These are phyloP conservation scores for Pseudocheirus occidentalis DNA, from an alignment of 2,797 vertebrate species.

Conservation along the genomic window DNA sequence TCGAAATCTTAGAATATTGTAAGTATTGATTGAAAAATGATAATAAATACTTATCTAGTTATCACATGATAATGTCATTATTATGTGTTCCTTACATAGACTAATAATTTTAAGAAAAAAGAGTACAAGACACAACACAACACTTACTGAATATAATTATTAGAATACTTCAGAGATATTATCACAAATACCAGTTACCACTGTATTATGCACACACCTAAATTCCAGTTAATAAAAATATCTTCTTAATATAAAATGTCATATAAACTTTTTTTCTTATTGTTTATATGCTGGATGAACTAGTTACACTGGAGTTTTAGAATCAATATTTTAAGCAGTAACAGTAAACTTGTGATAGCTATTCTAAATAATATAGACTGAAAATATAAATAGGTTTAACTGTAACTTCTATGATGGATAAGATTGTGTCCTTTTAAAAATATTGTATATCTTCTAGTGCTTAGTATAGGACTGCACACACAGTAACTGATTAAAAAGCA, in stretches of 20 bases:
- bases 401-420: background rate
- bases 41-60: background rate
- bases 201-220: background rate
- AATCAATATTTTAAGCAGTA: background rate
- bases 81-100: background rate
- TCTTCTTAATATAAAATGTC: background rate
- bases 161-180: constrained; percentile 22
- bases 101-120: background rate
- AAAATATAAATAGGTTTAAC: constrained; percentile 28
- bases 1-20: constrained; percentile 26
- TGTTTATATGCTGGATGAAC: constrained; percentile 7
- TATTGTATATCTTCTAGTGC: background rate
- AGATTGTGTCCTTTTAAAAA: background rate
- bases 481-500: background rate
- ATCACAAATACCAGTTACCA: background rate
- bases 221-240: constrained; percentile 26
- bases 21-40: constrained; percentile 9
- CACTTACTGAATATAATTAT: constrained; percentile 5
- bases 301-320: constrained; percentile 19
- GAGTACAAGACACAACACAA: background rate
- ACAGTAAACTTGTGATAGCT: constrained; percentile 13
- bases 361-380: background rate
- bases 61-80: background rate
- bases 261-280: background rate
- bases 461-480: background rate